Conservation (phyloP, 1,140 invertebrate genomes). For the Ceratosolen fusciceps region DNA sequence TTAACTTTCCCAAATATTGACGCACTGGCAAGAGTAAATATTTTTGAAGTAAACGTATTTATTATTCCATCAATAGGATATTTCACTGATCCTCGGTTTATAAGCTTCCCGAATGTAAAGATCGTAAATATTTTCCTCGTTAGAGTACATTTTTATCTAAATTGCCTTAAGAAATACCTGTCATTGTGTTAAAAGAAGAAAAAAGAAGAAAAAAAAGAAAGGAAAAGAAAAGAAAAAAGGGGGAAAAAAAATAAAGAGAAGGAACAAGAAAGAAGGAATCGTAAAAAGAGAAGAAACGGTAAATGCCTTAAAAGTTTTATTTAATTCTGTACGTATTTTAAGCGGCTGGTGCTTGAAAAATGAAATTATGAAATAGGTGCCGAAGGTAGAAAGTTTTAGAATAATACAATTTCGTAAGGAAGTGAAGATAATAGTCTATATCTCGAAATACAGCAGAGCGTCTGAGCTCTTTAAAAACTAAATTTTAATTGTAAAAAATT, state of each 20-base stretch:
- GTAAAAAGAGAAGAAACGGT: too few species aligned
- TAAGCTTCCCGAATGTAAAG: neutral
- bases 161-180: neutral
- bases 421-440: neutral
- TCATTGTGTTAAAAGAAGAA: neutral
- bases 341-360: neutral
- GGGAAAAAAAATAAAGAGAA: too few species aligned
- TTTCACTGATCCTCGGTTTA: neutral
- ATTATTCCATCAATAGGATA: too few species aligned
- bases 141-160: neutral
- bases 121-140: neutral
- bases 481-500: too few species aligned
- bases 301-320: neutral
- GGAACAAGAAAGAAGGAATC: too few species aligned
- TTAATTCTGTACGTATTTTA: neutral
- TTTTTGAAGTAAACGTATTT: neutral
- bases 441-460: neutral
- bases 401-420: too few species aligned
- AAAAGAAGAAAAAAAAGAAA: too few species aligned
- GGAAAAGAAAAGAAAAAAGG: too few species aligned
- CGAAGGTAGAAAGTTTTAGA: neutral
- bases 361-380: neutral
- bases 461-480: too few species aligned
- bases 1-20: neutral
- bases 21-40: neutral